Percentiles rank a stretch among this genome's conserved stretches.
Conservation (phyloP, 2,888 invertebrate genomes). For the Ptilodon capucinus region DNA sequence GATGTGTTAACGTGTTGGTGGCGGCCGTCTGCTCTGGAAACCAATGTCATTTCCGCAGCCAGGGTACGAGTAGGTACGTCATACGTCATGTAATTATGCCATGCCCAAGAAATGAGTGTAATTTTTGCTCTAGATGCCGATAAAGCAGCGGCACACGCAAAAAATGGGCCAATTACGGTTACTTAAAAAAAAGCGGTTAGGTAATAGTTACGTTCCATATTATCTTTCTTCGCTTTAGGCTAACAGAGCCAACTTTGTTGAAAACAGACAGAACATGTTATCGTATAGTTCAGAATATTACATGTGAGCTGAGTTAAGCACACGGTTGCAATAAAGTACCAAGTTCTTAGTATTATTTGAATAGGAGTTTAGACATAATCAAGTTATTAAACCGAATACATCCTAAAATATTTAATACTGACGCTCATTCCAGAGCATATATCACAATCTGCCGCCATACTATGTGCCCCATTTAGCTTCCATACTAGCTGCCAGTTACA, state of each 20-base stretch:
- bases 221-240: too few species aligned
- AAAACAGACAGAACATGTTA: too few species aligned
- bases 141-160: background rate
- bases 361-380: background rate
- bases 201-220: slow-evolving; percentile 13
- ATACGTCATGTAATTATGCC: slow-evolving; percentile 18
- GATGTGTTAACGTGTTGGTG: slow-evolving; percentile 43
- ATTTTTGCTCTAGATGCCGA: background rate
- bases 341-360: background rate
- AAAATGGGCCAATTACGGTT: too few species aligned
- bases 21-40: slow-evolving; percentile 6
- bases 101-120: background rate
- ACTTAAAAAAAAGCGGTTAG: background rate
- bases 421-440: slow-evolving; percentile 11
- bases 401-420: background rate
- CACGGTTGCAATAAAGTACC: too few species aligned
- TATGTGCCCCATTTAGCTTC: slow-evolving; percentile 23
- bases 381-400: background rate
- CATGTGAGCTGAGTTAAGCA: too few species aligned
- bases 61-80: slow-evolving; percentile 6
- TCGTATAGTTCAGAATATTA: too few species aligned
- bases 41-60: slow-evolving; percentile 4
- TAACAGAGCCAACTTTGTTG: too few species aligned
- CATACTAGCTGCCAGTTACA: slow-evolving; percentile 21
- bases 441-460: slow-evolving; percentile 9